phyloP scores from a whole-genome alignment of 2,113 vertebrate genomes.

The Albula goreensis region DNA sequence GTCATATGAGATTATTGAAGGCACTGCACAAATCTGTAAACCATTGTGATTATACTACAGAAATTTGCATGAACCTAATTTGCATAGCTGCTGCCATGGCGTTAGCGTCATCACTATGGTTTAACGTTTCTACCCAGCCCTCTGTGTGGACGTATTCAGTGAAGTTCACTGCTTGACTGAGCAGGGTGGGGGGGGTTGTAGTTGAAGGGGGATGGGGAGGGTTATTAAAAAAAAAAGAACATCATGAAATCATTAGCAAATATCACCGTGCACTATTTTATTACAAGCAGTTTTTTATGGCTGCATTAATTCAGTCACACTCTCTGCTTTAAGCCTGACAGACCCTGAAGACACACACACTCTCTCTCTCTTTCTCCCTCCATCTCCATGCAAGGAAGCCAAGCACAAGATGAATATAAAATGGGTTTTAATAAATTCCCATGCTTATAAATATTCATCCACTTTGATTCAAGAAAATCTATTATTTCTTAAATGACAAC shows the following conservation, averaged over 20 bases:
- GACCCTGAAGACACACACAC: not conserved
- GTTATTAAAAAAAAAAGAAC: conserved; percentile 4
- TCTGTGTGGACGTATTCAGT: not conserved
- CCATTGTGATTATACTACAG: not conserved
- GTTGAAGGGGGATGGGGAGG: too few relatives aligned
- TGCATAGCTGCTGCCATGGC: not conserved
- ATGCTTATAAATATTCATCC: conserved; percentile 41
- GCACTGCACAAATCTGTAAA: not conserved
- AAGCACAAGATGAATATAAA: conserved; percentile 34
- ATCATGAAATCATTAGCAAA: conserved; percentile 22
- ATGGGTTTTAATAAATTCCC: conserved; percentile 38
- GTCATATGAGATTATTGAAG: conserved; percentile 17
- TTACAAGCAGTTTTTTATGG: conserved; percentile 1
- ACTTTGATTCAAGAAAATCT: conserved; percentile 39
- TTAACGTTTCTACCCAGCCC: not conserved
- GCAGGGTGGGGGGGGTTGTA: not conserved
- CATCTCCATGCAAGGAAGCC: conserved; percentile 6
- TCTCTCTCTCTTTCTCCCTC: not conserved
- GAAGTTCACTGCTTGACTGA: conserved; percentile 5
- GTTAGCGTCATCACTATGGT: not conserved
- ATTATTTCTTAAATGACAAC: conserved; percentile 44
- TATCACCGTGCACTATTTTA: conserved; percentile 18
- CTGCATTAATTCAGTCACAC: conserved; percentile 26
- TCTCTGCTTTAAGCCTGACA: conserved; percentile 21
- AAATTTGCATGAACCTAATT: not conserved